These are phyloP conservation scores for Drosophila colorata DNA, from an alignment of 2,888 invertebrate species.

Conservation along the genomic window DNA sequence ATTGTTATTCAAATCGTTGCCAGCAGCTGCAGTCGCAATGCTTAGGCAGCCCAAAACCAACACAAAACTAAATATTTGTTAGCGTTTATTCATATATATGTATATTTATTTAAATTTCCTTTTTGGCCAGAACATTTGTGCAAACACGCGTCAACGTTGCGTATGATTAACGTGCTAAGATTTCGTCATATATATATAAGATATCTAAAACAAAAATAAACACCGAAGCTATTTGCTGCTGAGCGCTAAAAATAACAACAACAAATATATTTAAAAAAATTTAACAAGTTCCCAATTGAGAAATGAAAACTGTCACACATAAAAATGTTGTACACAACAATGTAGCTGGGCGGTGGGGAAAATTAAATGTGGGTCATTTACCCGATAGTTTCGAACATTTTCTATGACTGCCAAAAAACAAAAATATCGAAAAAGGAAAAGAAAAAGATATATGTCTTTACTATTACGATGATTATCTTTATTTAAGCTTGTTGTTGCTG, in stretches of 20 bases:
- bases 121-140: constrained; percentile 55
- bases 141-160: constrained; percentile 53
- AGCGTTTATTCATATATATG: background rate
- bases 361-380: constrained; percentile 74
- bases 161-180: constrained; percentile 62
- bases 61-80: constrained; percentile 38
- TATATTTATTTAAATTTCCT: constrained; percentile 8
- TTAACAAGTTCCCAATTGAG: constrained; percentile 55
- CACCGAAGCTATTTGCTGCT: constrained; percentile 28
- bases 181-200: constrained; percentile 37
- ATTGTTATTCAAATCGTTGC: constrained; percentile 61
- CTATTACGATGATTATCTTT: constrained; percentile 60
- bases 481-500: constrained; percentile 21
- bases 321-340: background rate
- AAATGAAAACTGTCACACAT: constrained; percentile 65
- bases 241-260: constrained; percentile 48
- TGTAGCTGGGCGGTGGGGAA: background rate
- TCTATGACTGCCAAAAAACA: constrained; percentile 41
- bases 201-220: constrained; percentile 1
- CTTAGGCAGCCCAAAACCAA: constrained; percentile 35
- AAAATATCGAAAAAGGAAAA: constrained; percentile 24
- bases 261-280: constrained; percentile 8
- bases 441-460: constrained; percentile 39
- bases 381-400: constrained; percentile 53
- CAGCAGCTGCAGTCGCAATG: constrained; percentile 34